Evolutionary conservation across 2,797 vertebrate genomes (phyloP), one percentile per base, ranked within the genome.

Genomic region (Ctenopoma multispine): DNA sequence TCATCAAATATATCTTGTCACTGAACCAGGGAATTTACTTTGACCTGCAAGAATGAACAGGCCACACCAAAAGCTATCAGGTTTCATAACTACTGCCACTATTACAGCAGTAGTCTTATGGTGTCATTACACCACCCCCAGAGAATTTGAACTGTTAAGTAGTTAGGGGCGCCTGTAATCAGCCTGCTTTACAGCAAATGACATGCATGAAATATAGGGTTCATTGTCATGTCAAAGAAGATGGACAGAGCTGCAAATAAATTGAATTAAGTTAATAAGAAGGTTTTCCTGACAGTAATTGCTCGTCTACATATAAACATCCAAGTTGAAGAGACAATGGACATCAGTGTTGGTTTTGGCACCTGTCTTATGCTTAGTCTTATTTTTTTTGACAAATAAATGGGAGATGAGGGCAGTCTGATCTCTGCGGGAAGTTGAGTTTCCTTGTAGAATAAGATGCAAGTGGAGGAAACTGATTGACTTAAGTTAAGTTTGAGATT

Each of bases 141-240:
- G 68, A 69, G 75, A 81, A 82, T 80, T 79, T 34, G 56, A 44
- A 71, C 55, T 69, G 27, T 61, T 46, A 55, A 68, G 64, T 61
- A 61, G 49, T 78, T 73, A 57, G 63, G 68, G 70, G 55, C 36
- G 55, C 59, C 55, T 59, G 14, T 81, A 82, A 84, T 81, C 72
- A 61, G 54, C 73, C 64, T 53, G 58, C 63, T 71, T 79, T 65
- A 79, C 72, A 64, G 59, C 38, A 70, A 64, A 46, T 77, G 71
- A 69, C 64, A 65, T 57, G 20, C 24, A 48, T 53, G 41, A 71
- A 65, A 69, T 76, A 73, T 7, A 55, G 58, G 29, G 1, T 65
- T 73, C 60, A 75, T 77, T 86, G 76, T 84, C 34, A 51, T 62
- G 60, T 63, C 48, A 29, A 31, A 61, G 55, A 70, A 68, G 60